Evolutionary conservation across 2,888 invertebrate species (phyloP).

Genomic region (Acholoe squamosa): DNA sequence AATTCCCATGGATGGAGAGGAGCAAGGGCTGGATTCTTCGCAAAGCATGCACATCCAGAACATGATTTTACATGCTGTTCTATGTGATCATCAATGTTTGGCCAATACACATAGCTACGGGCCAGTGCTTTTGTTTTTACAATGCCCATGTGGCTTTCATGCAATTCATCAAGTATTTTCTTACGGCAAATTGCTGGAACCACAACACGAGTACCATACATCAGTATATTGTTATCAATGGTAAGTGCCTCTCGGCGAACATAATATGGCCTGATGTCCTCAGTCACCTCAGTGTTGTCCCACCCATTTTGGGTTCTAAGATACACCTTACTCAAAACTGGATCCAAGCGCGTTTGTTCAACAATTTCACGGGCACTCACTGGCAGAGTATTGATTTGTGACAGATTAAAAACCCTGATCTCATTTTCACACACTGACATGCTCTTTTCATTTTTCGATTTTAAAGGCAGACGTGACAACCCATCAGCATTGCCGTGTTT

Average conservation of each 20-base stretch:
- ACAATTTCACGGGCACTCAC: neutral
- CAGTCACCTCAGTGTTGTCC: neutral
- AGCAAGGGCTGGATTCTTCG: conserved; percentile 67
- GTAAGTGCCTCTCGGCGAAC: conserved; percentile 63
- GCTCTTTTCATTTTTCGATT: no score
- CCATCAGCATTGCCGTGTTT: no score
- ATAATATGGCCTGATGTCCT: neutral
- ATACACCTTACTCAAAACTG: neutral
- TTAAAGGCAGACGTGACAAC: no score
- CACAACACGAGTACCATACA: no score
- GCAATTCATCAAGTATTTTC: conserved; percentile 69
- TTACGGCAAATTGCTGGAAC: conserved; percentile 66
- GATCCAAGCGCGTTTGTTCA: neutral
- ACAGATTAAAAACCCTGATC: neutral
- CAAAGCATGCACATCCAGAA: conserved; percentile 65
- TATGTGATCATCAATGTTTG: conserved; percentile 68
- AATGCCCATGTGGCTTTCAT: no score
- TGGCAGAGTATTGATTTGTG: neutral
- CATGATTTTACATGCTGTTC: no score
- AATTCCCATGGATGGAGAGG: conserved; percentile 72
- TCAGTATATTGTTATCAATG: conserved; percentile 63
- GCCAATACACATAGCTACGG: conserved; percentile 72
- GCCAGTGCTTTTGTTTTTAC: no score
- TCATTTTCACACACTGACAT: no score
- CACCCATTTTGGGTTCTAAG: neutral